phyloP scores from a whole-genome alignment of 2,113 vertebrate species.

The Rhynchopsitta pachyrhyncha region DNA sequence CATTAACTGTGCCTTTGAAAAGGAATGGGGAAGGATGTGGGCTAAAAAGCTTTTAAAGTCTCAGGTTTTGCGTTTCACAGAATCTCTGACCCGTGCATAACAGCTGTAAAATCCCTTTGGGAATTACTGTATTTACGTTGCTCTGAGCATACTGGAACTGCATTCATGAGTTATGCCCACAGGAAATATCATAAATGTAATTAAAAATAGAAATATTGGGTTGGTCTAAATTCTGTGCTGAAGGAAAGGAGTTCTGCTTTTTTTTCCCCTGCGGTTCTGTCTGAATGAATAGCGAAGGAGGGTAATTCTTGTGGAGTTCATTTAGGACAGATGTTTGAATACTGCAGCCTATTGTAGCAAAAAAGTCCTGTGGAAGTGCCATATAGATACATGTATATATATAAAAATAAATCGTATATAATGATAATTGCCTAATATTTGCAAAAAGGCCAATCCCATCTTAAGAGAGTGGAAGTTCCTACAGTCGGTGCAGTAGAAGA shows the following conservation, averaged over 20 bases:
- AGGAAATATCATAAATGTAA: conserved; percentile 51
- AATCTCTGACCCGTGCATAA: conserved; percentile 26
- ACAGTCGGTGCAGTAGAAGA: not conserved
- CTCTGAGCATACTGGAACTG: conserved; percentile 3
- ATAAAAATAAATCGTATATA: not conserved
- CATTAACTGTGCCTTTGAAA: conserved; percentile 41
- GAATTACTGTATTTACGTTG: not conserved
- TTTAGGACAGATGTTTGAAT: not conserved
- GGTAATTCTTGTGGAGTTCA: not conserved
- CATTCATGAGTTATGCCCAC: conserved; percentile 22
- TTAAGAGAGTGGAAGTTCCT: not conserved
- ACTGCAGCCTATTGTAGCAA: not conserved
- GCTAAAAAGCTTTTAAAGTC: conserved; percentile 47
- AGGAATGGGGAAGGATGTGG: conserved; percentile 19
- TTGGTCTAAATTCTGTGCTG: conserved; percentile 1
- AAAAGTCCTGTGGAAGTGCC: not conserved
- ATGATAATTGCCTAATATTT: not conserved
- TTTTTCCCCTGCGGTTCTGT: not conserved
- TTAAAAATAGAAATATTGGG: conserved; percentile 43
- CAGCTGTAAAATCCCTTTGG: conserved; percentile 11
- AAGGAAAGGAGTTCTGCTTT: not conserved
- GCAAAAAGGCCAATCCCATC: not conserved
- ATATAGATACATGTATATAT: not conserved
- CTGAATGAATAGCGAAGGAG: not conserved
- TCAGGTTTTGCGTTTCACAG: conserved; percentile 12